A percentile compares a stretch with the other conserved stretches of the same genome.
phyloP scores from a whole-genome alignment of 2,797 vertebrate species.

The Semotilus atromaculatus region DNA sequence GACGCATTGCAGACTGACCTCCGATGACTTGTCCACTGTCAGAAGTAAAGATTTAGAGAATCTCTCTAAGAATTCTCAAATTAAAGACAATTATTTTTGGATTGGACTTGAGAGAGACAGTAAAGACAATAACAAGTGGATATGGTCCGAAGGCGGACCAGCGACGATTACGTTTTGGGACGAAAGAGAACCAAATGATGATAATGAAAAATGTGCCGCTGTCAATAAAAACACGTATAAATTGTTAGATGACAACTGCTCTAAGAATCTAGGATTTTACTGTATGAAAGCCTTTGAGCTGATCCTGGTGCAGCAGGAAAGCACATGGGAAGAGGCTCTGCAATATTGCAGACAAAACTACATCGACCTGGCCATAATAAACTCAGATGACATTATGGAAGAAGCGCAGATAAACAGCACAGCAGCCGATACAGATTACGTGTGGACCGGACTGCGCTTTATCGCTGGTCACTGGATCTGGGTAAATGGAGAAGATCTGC shows the following conservation, averaged over 20 bases:
- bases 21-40: slow-evolving; percentile 9
- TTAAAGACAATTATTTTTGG: slow-evolving; percentile 12
- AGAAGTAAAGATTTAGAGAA: neutral
- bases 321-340: slow-evolving; percentile 61
- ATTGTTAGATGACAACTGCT: accelerated
- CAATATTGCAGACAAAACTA: slow-evolving; percentile 32
- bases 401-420: slow-evolving; percentile 11
- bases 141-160: slow-evolving; percentile 46
- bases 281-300: slow-evolving; percentile 45
- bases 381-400: neutral
- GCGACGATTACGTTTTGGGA: neutral
- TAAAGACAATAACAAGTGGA: slow-evolving; percentile 21
- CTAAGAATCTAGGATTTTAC: accelerated
- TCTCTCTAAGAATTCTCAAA: neutral
- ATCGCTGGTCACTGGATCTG: slow-evolving; percentile 60
- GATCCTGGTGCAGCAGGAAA: slow-evolving; percentile 57
- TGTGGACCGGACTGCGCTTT: slow-evolving; percentile 64
- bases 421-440: neutral
- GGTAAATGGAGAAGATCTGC: neutral
- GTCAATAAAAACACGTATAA: accelerated
- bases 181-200: accelerated
- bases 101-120: slow-evolving; percentile 45
- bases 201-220: neutral
- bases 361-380: slow-evolving; percentile 47
- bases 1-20: neutral